phyloP scores from a whole-genome alignment of 2,113 vertebrate genomes.

The Poecile atricapillus region DNA sequence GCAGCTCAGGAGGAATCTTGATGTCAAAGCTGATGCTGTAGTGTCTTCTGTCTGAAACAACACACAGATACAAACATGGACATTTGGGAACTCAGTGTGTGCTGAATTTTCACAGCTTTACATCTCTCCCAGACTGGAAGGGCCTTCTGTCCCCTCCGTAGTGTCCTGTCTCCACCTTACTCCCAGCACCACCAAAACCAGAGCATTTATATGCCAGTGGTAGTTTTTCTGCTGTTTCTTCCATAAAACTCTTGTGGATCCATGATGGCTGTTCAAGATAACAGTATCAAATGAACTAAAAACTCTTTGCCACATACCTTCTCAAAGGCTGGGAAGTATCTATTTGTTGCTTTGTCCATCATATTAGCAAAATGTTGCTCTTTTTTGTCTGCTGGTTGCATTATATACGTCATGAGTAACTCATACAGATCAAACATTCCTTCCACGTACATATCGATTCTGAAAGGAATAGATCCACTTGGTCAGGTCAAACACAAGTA shows the following conservation, averaged over 20 bases:
- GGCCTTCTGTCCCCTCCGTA: neutral
- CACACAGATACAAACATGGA: neutral
- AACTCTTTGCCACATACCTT: constrained; percentile 69
- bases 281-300: neutral
- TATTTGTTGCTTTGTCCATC: constrained; percentile 68
- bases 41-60: neutral
- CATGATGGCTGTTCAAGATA: neutral
- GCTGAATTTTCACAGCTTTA: neutral
- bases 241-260: neutral
- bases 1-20: neutral
- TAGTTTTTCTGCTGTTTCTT: neutral
- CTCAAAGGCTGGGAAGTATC: constrained; percentile 82
- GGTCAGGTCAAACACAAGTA: neutral
- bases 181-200: neutral
- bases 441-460: constrained; percentile 85
- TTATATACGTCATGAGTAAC: neutral
- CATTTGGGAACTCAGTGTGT: neutral
- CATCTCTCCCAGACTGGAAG: neutral
- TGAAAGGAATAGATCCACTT: constrained; percentile 27
- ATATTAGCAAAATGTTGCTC: constrained; percentile 56
- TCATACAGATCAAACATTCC: constrained; percentile 73
- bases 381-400: constrained; percentile 31
- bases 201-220: neutral
- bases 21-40: neutral
- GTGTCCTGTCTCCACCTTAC: neutral